Evolutionary conservation across 1,140 invertebrate species (phyloP), one percentile per base, ranked within the genome.

Genomic region (Platyura marginata): DNA sequence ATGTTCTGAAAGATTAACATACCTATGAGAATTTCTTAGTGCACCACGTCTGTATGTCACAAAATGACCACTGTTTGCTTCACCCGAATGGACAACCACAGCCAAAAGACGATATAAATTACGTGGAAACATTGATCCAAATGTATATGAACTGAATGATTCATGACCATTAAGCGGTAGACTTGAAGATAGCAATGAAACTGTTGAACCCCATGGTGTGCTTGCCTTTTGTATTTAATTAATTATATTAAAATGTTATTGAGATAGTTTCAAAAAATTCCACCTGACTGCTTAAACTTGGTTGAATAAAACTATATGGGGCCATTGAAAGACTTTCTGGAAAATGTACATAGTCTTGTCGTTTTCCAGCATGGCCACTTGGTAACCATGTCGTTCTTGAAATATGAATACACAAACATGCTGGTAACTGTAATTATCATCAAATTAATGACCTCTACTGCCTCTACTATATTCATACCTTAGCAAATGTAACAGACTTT

Each of bases 1-100:
- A n/a, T n/a, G n/a, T n/a, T n/a, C n/a, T n/a, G n/a, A n/a, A n/a
- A n/a, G n/a, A n/a, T n/a, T 16, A 10, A 49, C 47, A 48, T 44
- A 70, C 69, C 68, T 59, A 47, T 68, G 66, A 23, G 62, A 63
- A 51, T 71, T 70, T 43, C 70, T 61, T 20, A 67, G 60, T 50
- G 72, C 70, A 45, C 81, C 82, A 11, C 86, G 69, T 40, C 90
- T 67, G 56, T 90, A 93, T 25, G 88, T 90, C 37, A 92, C 78
- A 67, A 93, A 94, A 68, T 95, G 91, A 21, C 91, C 91, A 38
- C 79, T 79, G 55, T 80, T 73, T 10, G 80, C 80, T 49, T 81
- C 78, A 16, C 91, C 90, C 37, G 80, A 70, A 63, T 94, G 90
- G 34, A 88, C 86, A n/a, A 94, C 78, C 1, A 90, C 86, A 1